Conservation (phyloP, 2,113 vertebrate genomes). For the Nesogale talazaci region DNA sequence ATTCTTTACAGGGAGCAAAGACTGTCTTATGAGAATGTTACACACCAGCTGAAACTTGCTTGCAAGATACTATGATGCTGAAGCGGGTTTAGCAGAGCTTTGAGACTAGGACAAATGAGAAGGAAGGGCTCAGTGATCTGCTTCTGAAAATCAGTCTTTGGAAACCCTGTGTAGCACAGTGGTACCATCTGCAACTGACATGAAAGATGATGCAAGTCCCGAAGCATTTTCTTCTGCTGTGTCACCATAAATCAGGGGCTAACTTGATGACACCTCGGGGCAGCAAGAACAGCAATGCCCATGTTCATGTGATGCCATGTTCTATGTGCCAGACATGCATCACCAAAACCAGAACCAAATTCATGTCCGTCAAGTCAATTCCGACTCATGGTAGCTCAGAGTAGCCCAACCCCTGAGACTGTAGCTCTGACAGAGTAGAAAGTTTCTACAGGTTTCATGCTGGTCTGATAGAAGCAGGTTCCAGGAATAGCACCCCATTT, state of each 20-base stretch:
- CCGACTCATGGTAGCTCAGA: too few species aligned
- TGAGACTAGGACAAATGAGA: not conserved
- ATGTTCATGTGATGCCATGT: too few species aligned
- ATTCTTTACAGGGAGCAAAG: too few species aligned
- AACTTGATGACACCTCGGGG: not conserved
- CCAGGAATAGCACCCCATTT: not conserved
- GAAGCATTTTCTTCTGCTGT: not conserved
- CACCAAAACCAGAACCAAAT: too few species aligned
- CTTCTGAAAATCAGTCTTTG: not conserved
- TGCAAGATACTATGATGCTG: not conserved
- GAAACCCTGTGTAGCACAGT: not conserved
- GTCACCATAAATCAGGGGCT: not conserved
- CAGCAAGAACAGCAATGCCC: not conserved
- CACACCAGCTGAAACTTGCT: not conserved
- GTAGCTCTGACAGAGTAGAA: too few species aligned
- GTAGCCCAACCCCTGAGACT: too few species aligned
- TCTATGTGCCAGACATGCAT: too few species aligned
- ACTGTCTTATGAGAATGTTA: too few species aligned
- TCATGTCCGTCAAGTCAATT: too few species aligned
- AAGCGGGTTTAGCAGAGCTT: not conserved
- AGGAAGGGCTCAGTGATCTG: not conserved
- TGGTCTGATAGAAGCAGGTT: not conserved
- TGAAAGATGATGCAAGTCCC: not conserved
- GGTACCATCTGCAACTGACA: not conserved
- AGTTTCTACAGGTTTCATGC: not conserved